These are phyloP conservation scores for Psittacula echo DNA, from an alignment of 2,797 vertebrate species.

Conservation along the genomic window DNA sequence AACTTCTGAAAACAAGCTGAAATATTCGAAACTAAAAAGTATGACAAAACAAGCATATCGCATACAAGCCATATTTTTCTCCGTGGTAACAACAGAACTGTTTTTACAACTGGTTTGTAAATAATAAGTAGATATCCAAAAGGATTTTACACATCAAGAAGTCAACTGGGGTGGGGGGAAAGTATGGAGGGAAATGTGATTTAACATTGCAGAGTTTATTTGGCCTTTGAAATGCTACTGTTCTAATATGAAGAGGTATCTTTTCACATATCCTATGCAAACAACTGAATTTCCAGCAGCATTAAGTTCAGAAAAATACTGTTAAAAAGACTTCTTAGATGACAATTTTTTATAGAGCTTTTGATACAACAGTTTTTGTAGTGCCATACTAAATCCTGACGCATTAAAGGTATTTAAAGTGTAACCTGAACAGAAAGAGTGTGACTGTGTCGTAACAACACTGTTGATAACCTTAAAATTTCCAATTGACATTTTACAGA, in stretches of 20 bases:
- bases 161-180: background rate
- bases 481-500: background rate
- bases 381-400: background rate
- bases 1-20: background rate
- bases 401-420: background rate
- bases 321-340: background rate
- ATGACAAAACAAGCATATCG: background rate
- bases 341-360: background rate
- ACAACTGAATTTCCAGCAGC: background rate
- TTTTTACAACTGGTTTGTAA: background rate
- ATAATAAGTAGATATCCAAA: background rate
- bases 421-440: background rate
- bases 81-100: background rate
- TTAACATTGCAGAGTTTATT: background rate
- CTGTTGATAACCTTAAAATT: background rate
- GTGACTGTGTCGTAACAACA: background rate
- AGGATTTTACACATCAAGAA: background rate
- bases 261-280: background rate
- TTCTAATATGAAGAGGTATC: background rate
- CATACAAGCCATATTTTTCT: background rate
- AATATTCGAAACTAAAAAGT: background rate
- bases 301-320: background rate
- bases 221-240: background rate
- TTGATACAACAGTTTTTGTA: background rate
- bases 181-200: accelerated